A percentile compares a stretch with the other conserved stretches of the same genome.
Evolutionary conservation across 2,113 vertebrate species (phyloP).

Genomic region (Dicentrarchus labrax): DNA sequence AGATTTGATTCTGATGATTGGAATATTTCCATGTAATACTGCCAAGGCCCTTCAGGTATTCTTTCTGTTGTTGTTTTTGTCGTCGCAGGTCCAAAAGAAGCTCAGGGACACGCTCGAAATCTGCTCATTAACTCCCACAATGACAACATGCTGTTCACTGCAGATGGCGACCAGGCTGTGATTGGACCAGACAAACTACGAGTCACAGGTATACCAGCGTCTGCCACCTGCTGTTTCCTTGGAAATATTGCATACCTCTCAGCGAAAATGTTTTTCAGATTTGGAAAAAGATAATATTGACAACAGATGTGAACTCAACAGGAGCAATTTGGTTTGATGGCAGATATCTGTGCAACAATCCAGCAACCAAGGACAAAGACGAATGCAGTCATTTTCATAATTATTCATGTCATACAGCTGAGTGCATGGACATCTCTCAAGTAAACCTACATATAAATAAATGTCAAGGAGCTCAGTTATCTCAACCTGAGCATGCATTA

Average conservation of each 20-base stretch:
- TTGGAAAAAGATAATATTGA: slow-evolving; percentile 3
- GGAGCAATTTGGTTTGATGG: slow-evolving; percentile 24
- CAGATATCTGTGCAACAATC: slow-evolving; percentile 22
- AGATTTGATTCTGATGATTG: slow-evolving; percentile 9
- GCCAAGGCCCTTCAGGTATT: slow-evolving; percentile 41
- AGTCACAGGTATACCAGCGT: slow-evolving; percentile 89
- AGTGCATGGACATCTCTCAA: slow-evolving; percentile 4
- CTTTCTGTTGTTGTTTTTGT: slow-evolving; percentile 53
- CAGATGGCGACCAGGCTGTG: slow-evolving; percentile 86
- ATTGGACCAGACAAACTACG: slow-evolving; percentile 93
- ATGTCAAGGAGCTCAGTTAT: slow-evolving; percentile 1
- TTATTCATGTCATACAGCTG: slow-evolving; percentile 2
- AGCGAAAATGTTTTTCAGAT: neutral
- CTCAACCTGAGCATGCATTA: neutral
- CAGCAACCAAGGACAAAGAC: slow-evolving; percentile 29
- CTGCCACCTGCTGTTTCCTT: slow-evolving; percentile 29
- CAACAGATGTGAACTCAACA: slow-evolving; percentile 50
- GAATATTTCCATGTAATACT: neutral
- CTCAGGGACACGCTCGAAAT: slow-evolving; percentile 86
- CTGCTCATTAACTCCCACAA: slow-evolving; percentile 89
- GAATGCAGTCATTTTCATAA: neutral
- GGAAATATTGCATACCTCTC: slow-evolving; percentile 21
- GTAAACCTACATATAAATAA: slow-evolving; percentile 22
- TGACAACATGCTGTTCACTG: slow-evolving; percentile 90
- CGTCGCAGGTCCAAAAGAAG: slow-evolving; percentile 89